Conservation (phyloP, 37 sponge, comb jelly and placozoan species). For the Haliclona indistincta region DNA sequence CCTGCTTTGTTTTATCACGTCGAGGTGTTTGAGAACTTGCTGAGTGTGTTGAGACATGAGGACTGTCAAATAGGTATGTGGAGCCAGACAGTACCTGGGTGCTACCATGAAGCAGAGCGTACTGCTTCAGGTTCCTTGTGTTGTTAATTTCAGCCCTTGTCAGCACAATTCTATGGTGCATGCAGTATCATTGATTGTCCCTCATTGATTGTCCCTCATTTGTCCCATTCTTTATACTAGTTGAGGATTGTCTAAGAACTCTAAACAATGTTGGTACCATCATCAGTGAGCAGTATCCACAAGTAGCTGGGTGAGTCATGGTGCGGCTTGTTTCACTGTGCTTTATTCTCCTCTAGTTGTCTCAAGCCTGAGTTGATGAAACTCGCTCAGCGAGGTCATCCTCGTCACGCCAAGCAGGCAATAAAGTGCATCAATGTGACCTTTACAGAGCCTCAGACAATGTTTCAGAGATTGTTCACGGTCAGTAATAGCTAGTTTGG, state of each 20-base stretch:
- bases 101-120: too few species aligned
- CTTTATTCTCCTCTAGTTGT: slow-evolving; percentile 33
- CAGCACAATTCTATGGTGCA: too few species aligned
- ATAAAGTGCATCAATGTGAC: slow-evolving; percentile 53
- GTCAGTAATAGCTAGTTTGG: slow-evolving; percentile 22
- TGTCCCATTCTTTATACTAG: background rate
- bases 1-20: slow-evolving; percentile 42
- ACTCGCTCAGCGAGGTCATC: slow-evolving; percentile 54
- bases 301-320: background rate
- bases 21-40: slow-evolving; percentile 56
- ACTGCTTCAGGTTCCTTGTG: too few species aligned
- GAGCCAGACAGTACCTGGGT: background rate
- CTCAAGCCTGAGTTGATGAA: slow-evolving; percentile 63
- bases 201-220: background rate
- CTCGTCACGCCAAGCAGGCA: slow-evolving; percentile 53
- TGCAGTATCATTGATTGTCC: too few species aligned
- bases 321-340: background rate
- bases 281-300: background rate
- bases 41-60: slow-evolving; percentile 54
- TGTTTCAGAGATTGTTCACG: slow-evolving; percentile 56
- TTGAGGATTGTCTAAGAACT: background rate
- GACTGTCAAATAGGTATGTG: slow-evolving; percentile 57
- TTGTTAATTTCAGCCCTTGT: too few species aligned
- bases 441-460: slow-evolving; percentile 49
- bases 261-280: background rate